Conservation (phyloP, 2,888 invertebrate species). For the Torymus aiolomorphi region DNA sequence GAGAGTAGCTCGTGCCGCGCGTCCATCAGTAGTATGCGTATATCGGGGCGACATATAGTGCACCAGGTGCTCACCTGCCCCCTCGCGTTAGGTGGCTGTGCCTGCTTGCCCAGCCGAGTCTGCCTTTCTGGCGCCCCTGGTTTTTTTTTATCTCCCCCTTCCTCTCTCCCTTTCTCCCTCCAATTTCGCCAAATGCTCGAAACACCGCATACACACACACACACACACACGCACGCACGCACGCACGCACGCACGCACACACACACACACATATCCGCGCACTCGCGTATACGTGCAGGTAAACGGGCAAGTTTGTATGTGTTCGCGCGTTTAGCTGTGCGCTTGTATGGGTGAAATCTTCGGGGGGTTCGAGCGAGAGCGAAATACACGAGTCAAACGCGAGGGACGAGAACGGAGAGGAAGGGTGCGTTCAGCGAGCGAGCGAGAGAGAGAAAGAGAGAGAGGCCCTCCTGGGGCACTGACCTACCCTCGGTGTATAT, state of each 20-base stretch:
- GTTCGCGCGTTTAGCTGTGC: neutral
- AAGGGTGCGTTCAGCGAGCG: slow-evolving; percentile 53
- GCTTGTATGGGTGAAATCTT: neutral
- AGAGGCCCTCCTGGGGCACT: slow-evolving; percentile 69
- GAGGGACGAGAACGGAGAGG: slow-evolving; percentile 27
- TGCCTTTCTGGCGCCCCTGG: slow-evolving; percentile 62
- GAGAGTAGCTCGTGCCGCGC: slow-evolving; percentile 67
- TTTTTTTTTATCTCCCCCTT: slow-evolving; percentile 55
- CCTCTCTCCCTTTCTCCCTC: slow-evolving; percentile 34
- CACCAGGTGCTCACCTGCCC: slow-evolving; percentile 75
- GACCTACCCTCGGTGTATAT: slow-evolving; percentile 70
- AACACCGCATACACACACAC: neutral
- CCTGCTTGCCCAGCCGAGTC: slow-evolving; percentile 15
- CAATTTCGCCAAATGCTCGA: slow-evolving; percentile 32
- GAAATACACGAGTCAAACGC: neutral
- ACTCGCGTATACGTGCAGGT: neutral
- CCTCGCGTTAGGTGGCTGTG: slow-evolving; percentile 68
- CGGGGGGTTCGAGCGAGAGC: slow-evolving; percentile 27
- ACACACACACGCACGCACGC: neutral
- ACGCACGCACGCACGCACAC: slow-evolving; percentile 17
- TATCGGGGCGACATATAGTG: slow-evolving; percentile 55
- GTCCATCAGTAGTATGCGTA: slow-evolving; percentile 16
- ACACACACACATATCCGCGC: neutral
- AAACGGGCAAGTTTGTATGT: slow-evolving; percentile 1
- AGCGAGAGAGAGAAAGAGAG: neutral